A percentile compares a stretch with the other conserved stretches of the same genome.
phyloP scores from a whole-genome alignment of 2,888 invertebrate genomes.

The Tuberolachnus salignus region DNA sequence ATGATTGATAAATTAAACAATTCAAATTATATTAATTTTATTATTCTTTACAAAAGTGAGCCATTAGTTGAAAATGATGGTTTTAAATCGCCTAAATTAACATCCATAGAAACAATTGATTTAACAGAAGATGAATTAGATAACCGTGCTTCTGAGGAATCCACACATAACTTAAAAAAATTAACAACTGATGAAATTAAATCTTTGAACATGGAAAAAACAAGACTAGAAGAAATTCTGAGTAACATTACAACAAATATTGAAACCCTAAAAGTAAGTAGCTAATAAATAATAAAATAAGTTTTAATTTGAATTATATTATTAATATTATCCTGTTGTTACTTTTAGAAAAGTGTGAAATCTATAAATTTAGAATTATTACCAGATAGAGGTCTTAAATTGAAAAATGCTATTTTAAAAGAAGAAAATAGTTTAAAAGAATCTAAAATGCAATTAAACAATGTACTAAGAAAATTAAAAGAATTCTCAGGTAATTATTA shows the following conservation, averaged over 20 bases:
- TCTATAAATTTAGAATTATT: conserved; percentile 63
- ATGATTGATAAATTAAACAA: conserved; percentile 10
- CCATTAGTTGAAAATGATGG: background rate
- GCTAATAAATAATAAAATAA: background rate
- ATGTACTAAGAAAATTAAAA: conserved; percentile 15
- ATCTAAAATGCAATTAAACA: conserved; percentile 20
- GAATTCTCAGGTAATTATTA: conserved; percentile 62
- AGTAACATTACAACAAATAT: conserved; percentile 33
- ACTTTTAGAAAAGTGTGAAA: conserved; percentile 43
- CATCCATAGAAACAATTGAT: background rate
- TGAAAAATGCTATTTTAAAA: conserved; percentile 66
- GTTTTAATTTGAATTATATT: background rate
- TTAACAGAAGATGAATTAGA: conserved; percentile 20
- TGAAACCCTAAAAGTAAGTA: conserved; percentile 46
- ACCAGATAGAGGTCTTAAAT: conserved; percentile 71
- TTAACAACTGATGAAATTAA: background rate
- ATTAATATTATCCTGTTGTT: background rate
- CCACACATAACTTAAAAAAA: background rate
- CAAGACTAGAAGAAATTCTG: conserved; percentile 43
- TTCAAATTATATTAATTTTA: background rate
- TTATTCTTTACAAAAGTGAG: no score
- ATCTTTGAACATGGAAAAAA: conserved; percentile 55
- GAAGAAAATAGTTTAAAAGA: conserved; percentile 65
- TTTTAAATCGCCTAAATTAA: background rate
- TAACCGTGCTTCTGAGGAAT: background rate